Conservation (phyloP, 1,140 invertebrate genomes). For the Caerostris extrusa region DNA sequence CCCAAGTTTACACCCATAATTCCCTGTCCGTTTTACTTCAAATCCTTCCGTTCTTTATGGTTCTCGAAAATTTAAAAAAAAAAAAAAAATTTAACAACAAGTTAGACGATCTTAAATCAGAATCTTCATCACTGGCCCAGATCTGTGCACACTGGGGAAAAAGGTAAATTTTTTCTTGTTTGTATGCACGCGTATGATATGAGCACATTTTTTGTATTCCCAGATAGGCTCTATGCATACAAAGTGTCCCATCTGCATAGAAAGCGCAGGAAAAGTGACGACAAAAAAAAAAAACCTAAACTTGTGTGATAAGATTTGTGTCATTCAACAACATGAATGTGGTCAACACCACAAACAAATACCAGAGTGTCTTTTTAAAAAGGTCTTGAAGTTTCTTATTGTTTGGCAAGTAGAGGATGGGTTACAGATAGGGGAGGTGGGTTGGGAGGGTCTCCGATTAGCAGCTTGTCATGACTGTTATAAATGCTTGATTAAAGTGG, state of each 20-base stretch:
- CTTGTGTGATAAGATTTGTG: not conserved
- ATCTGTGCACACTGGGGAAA: not conserved
- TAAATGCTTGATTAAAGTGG: not conserved
- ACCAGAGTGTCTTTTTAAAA: not conserved
- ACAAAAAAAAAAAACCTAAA: not conserved
- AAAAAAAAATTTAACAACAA: not conserved
- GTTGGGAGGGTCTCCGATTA: slow-evolving; percentile 13
- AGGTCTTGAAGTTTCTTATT: slow-evolving; percentile 48
- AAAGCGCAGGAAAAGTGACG: not conserved
- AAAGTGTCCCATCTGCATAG: slow-evolving; percentile 52
- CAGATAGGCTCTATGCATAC: slow-evolving; percentile 27
- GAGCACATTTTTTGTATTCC: slow-evolving; percentile 12
- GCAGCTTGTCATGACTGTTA: not conserved
- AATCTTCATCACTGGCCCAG: slow-evolving; percentile 5
- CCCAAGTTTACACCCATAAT: not conserved
- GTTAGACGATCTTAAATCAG: slow-evolving; percentile 38
- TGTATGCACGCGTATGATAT: slow-evolving; percentile 29
- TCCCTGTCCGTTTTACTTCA: not conserved
- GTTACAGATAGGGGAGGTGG: no score
- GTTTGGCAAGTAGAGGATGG: not conserved
- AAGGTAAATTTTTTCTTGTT: slow-evolving; percentile 47
- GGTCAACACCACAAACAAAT: not conserved
- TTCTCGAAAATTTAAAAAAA: not conserved
- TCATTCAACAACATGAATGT: not conserved
- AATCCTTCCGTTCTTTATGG: not conserved